phyloP scores from a whole-genome alignment of 1,140 invertebrate species.

The Drosophila parabipectinata region DNA sequence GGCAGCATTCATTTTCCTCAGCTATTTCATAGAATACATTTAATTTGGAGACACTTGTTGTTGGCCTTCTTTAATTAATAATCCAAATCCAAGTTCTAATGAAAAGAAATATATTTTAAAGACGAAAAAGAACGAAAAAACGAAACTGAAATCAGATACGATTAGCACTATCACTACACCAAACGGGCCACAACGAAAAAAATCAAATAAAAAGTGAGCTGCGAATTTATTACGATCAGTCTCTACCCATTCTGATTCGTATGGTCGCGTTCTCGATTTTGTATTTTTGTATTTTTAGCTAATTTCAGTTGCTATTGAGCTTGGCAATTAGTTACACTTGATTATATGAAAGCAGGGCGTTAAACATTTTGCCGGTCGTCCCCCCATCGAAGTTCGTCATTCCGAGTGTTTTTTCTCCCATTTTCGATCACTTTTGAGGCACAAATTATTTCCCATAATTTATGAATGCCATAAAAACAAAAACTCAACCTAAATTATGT shows the following conservation, averaged over 20 bases:
- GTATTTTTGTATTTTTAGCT: conserved; percentile 56
- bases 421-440: conserved; percentile 14
- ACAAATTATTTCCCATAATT: background rate
- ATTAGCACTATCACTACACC: conserved; percentile 54
- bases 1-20: conserved; percentile 55
- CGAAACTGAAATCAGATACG: conserved; percentile 48
- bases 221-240: conserved; percentile 32
- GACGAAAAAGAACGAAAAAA: background rate
- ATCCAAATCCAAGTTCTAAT: conserved; percentile 22
- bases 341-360: conserved; percentile 42
- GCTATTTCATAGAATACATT: conserved; percentile 27
- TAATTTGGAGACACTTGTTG: conserved; percentile 34
- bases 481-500: background rate
- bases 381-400: conserved; percentile 14
- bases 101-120: conserved; percentile 36
- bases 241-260: conserved; percentile 29
- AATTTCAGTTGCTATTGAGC: conserved; percentile 66
- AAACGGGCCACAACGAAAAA: conserved; percentile 1
- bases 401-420: conserved; percentile 12
- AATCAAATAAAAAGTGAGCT: conserved; percentile 8
- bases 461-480: conserved; percentile 5
- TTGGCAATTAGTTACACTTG: conserved; percentile 70
- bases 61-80: conserved; percentile 36
- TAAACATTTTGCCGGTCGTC: conserved; percentile 48
- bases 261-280: conserved; percentile 23